These are phyloP conservation scores for Drosophila teissieri DNA, from an alignment of 1,140 invertebrate species.

Conservation along the genomic window DNA sequence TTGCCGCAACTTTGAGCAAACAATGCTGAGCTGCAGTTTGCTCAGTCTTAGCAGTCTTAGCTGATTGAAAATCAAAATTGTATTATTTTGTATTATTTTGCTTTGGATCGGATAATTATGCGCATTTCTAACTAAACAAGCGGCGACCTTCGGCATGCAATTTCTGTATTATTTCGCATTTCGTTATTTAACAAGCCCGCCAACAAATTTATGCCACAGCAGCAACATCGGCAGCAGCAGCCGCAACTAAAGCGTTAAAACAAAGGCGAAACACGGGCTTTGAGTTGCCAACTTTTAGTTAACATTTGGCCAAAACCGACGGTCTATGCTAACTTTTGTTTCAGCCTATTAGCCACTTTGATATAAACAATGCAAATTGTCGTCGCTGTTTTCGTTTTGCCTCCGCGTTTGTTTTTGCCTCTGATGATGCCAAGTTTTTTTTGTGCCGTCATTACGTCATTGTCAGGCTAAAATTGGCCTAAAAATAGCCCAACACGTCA, in stretches of 20 bases:
- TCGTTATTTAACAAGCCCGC: conserved; percentile 40
- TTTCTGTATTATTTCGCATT: conserved; percentile 21
- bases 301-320: conserved; percentile 3
- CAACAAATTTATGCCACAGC: conserved; percentile 59
- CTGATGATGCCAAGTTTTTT: conserved; percentile 59
- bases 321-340: conserved; percentile 12
- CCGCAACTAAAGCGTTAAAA: conserved; percentile 49
- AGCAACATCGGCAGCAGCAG: conserved; percentile 3
- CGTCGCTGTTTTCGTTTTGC: conserved; percentile 42
- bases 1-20: conserved; percentile 58
- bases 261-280: conserved; percentile 17
- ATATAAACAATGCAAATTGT: conserved; percentile 77
- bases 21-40: conserved; percentile 50
- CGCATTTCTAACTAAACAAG: conserved; percentile 74
- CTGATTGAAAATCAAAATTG: conserved; percentile 72
- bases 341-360: conserved; percentile 50
- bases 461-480: conserved; percentile 71
- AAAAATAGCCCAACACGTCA: conserved; percentile 82
- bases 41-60: conserved; percentile 28
- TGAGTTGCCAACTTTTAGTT: conserved; percentile 11
- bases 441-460: conserved; percentile 73
- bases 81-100: conserved; percentile 19
- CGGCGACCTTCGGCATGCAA: conserved; percentile 42
- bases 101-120: conserved; percentile 53
- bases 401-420: conserved; percentile 15